Evolutionary conservation across 2,888 invertebrate genomes (phyloP), one percentile per base, ranked within the genome.

Genomic region (Rosalia funebris): DNA sequence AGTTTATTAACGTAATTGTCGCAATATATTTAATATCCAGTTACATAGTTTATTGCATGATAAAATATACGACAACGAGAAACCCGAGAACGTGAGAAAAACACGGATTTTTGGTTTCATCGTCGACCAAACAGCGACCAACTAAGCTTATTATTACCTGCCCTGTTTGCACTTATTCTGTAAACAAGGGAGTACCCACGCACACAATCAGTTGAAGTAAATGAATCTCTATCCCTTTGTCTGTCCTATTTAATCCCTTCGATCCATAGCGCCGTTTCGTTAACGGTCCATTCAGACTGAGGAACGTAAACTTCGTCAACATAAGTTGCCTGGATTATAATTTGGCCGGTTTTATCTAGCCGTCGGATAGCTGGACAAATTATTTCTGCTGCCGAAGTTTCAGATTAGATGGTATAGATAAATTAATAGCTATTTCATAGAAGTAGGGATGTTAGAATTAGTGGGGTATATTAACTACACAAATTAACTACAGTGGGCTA

Each of bases 151-250:
- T 72, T 70, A 72, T 70, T 72, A 72, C 72, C 72, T 72, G 71
- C 50, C 56, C 60, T 74, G 73, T 75, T 73, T 75, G 66, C 68
- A 62, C 63, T 48, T 42, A 39, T 45, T 46, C 50, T 37, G 69
- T 60, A 75, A 74, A 76, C 73, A 74, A 66, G 69, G 60, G 58
- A 57, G 54, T 58, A 47, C 46, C 44, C 42, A 66, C 72, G 70
- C 70, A 74, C 71, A 71, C 74, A 75, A 73, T 73, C 75, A 73
- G 64, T 68, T 63, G 69, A 71, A 71, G 73, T 70, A 74, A 74
- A 75, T 75, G 72, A 74, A 73, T 71, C 66, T 70, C 70, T 73
- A 75, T 72, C 73, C 72, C 75, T 75, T 74, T 75, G 73, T 75
- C 72, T 70, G 68, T 68, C 62, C 50, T 47, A 59, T 34, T 62